phyloP scores from a whole-genome alignment of 2,113 vertebrate genomes.

The Solea solea region DNA sequence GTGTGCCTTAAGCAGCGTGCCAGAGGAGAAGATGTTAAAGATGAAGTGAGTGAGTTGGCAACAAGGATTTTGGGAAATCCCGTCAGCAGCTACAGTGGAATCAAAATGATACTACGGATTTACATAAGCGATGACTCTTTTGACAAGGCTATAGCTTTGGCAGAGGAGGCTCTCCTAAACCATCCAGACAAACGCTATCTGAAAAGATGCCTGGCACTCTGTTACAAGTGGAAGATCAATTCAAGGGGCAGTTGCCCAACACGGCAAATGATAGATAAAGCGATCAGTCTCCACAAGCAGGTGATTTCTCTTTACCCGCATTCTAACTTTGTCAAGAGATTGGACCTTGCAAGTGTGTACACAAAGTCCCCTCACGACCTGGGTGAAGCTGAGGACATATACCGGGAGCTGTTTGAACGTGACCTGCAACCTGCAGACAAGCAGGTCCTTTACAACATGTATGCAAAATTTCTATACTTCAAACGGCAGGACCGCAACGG shows the following conservation, averaged over 20 bases:
- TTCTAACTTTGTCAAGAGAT: not conserved
- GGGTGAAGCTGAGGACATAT: conserved; percentile 24
- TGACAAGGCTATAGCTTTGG: conserved; percentile 45
- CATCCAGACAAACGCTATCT: conserved; percentile 52
- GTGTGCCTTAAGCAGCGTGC: not conserved
- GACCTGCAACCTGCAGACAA: conserved; percentile 13
- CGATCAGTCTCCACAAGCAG: too few species aligned
- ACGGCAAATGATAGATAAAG: not conserved
- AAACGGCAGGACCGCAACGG: not conserved
- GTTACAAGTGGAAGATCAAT: conserved; percentile 50
- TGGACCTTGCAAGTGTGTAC: conserved; percentile 31
- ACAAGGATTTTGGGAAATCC: conserved; percentile 33
- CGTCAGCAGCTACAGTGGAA: conserved; percentile 51
- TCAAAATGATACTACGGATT: conserved; percentile 25
- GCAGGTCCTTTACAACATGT: conserved; percentile 45
- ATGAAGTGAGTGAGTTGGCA: conserved; percentile 26
- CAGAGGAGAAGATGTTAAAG: not conserved
- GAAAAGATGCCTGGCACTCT: conserved; percentile 35
- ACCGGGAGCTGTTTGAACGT: conserved; percentile 18
- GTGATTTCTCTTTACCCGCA: conserved; percentile 51
- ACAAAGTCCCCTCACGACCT: not conserved
- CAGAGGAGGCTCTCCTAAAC: conserved; percentile 34
- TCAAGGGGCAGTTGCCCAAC: not conserved
- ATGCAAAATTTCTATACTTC: conserved; percentile 26
- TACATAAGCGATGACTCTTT: not conserved